Evolutionary conservation across 2,113 vertebrate genomes (phyloP).

Genomic region (Oriolus oriolus): DNA sequence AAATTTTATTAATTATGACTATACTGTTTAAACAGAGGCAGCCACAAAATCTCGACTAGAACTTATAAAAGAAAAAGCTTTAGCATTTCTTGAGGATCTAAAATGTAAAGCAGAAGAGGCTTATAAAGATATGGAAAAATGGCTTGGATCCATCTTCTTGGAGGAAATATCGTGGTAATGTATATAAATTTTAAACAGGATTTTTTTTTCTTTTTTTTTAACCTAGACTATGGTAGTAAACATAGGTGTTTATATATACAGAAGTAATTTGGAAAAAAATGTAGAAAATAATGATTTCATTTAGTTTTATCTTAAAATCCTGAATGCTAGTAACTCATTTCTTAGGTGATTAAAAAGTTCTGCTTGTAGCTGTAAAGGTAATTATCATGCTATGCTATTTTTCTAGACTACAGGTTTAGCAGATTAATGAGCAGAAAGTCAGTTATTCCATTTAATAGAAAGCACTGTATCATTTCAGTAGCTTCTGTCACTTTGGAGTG

Average conservation of each 20-base stretch:
- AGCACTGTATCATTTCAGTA: neutral
- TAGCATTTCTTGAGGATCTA: constrained; percentile 71
- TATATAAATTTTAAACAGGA: neutral
- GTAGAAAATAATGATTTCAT: neutral
- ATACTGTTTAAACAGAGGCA: constrained; percentile 69
- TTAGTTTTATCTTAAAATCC: neutral
- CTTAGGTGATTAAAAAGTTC: neutral
- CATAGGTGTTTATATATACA: neutral
- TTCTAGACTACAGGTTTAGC: neutral
- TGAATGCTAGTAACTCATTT: neutral
- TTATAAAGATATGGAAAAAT: constrained; percentile 79
- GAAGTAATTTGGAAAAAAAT: neutral
- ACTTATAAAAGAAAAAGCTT: constrained; percentile 78
- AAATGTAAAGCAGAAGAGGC: constrained; percentile 68
- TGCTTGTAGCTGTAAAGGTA: neutral
- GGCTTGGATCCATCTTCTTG: constrained; percentile 76
- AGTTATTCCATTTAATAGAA: neutral
- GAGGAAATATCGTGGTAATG: constrained; percentile 84
- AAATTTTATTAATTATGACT: neutral
- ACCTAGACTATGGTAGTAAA: neutral
- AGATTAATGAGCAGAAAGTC: neutral
- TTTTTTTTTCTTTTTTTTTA: neutral
- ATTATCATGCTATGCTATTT: neutral
- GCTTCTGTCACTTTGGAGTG: neutral
- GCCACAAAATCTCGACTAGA: constrained; percentile 75